Evolutionary conservation across 2,113 vertebrate species (phyloP).

Genomic region (Vidua macroura): DNA sequence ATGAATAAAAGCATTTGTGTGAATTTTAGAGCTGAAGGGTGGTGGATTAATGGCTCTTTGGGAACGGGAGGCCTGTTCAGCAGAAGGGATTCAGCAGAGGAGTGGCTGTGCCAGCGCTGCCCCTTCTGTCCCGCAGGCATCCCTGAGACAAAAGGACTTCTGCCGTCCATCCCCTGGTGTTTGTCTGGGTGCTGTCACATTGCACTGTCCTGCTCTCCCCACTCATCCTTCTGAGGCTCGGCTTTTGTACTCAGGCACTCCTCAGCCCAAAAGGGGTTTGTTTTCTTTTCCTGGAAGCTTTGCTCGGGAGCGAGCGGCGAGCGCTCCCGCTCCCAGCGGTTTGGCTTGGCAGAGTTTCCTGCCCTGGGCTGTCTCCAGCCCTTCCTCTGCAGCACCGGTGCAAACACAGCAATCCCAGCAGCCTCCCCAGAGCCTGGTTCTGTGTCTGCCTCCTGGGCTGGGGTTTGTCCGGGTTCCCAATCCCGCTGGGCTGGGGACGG

Average conservation of each 20-base stretch:
- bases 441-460: neutral
- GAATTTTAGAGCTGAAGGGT: neutral
- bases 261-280: neutral
- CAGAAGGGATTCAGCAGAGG: neutral
- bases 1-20: neutral
- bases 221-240: neutral
- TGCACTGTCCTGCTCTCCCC: neutral
- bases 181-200: neutral
- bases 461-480: neutral
- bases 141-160: neutral
- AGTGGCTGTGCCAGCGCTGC: neutral
- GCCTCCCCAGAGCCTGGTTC: neutral
- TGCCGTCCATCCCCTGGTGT: neutral
- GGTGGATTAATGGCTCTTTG: neutral
- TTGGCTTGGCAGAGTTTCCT: neutral
- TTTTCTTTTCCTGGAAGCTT: conserved; percentile 8
- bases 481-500: neutral
- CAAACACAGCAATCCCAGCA: neutral
- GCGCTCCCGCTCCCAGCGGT: neutral
- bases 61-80: neutral
- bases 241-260: neutral
- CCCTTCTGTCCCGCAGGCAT: neutral
- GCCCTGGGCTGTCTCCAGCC: neutral
- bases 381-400: neutral
- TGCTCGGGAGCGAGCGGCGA: neutral